Base-by-base conservation (phyloP, 1,140 invertebrate species). In the Planococcus citri region DNA sequence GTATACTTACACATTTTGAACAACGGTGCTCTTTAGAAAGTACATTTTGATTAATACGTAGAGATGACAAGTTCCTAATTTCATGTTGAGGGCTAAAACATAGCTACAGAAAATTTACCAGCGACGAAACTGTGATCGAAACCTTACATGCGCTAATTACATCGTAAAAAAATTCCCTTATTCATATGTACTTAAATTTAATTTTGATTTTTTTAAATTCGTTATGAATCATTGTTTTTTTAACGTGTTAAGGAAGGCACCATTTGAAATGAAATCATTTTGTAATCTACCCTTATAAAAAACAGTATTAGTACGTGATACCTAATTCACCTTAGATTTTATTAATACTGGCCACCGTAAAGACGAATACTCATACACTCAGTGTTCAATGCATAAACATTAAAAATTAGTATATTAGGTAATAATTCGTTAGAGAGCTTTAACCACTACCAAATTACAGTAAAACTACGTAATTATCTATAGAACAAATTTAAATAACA, bases 401-500 rank as follows among this genome's bases (percentile, higher is more conserved):
- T 51, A 51, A 51, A n/a, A 9, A 51, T n/a, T 17, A 51, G 4
- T 51, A 51, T 20, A 51, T 51, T 51, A n/a, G n/a, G n/a, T n/a
- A 51, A 51, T 51, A 51, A 51, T 51, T 51, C 41, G 41, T 51
- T 51, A 51, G 41, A 51, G 41, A 51, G 41, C 41, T 51, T 51
- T 51, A 51, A 51, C 41, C 12, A 51, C 41, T 51, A 51, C 41
- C 17, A 51, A 17, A 51, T 51, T 51, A 51, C 41, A 9, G 12
- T 17, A 51, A 9, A 51, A 9, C 41, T 9, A 9, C 4, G 17
- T 51, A 51, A 17, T 51, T 51, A 37, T 51, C 2, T 51, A 51
- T 51, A 51, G 10, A 51, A 33, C 29, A 33, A 33, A 9, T 6
- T 51, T 9, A 51, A 51, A 51, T n/a, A 51, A n/a, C 3, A 51